Percentiles rank a stretch among this genome's conserved stretches.
Conservation (phyloP, 1,140 invertebrate species). For the Pseudachorutes palmiensis region DNA sequence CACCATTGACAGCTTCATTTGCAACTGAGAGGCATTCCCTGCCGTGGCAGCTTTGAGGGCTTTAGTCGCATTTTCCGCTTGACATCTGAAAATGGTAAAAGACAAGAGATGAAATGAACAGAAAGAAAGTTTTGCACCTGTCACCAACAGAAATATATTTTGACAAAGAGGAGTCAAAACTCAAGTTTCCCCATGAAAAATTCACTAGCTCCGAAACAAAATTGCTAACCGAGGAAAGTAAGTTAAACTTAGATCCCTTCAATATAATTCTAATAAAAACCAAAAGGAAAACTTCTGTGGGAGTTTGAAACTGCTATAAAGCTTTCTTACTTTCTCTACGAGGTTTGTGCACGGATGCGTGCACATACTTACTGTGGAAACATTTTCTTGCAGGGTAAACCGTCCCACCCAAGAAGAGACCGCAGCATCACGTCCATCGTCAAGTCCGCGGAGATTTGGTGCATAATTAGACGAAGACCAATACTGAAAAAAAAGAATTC, state of each 20-base stretch:
- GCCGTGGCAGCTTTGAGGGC: slow-evolving; percentile 11
- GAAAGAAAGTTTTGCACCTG: no score
- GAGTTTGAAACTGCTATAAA: no score
- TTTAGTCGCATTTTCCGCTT: slow-evolving; percentile 19
- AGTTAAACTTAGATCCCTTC: no score
- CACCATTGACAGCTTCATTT: neutral
- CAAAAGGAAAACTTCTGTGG: no score
- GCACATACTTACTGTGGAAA: slow-evolving; percentile 38
- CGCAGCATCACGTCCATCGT: slow-evolving; percentile 33
- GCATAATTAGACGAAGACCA: slow-evolving; percentile 38
- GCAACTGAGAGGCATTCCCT: slow-evolving; percentile 5
- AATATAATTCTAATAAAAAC: no score
- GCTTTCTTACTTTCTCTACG: no score
- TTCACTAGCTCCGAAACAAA: no score
- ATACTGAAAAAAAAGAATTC: slow-evolving; percentile 27
- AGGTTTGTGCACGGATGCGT: no score
- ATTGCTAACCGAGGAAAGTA: no score
- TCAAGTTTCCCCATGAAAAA: no score
- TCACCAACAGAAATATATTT: no score
- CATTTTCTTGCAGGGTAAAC: slow-evolving; percentile 36
- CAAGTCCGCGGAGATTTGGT: slow-evolving; percentile 37
- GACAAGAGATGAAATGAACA: slow-evolving; percentile 3
- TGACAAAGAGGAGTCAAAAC: no score
- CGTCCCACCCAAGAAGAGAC: slow-evolving; percentile 36
- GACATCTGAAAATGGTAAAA: slow-evolving; percentile 22